Evolutionary conservation across 2,888 invertebrate genomes (phyloP).

Genomic region (Conchocele bisecta): DNA sequence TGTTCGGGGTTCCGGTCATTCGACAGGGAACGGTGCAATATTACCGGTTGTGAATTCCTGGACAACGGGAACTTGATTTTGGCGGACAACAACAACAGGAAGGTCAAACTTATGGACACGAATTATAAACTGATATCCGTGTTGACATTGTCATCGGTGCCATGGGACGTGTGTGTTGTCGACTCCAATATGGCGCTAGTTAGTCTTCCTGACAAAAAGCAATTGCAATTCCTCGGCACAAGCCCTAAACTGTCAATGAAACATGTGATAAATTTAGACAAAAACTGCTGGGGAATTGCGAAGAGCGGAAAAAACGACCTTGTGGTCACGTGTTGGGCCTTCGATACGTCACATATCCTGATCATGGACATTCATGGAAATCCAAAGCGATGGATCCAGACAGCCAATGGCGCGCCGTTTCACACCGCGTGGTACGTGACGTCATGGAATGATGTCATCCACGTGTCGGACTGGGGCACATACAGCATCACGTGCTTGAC

Average conservation of each 20-base stretch:
- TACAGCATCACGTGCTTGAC: conserved; percentile 34
- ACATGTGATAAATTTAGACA: conserved; percentile 26
- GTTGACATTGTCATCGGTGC: conserved; percentile 29
- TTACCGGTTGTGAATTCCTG: conserved; percentile 53
- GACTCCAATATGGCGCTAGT: conserved; percentile 36
- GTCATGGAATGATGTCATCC: conserved; percentile 30
- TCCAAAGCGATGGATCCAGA: conserved; percentile 21
- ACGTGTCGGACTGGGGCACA: conserved; percentile 55
- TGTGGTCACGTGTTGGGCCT: conserved; percentile 52
- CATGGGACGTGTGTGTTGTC: conserved; percentile 49
- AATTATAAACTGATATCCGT: conserved; percentile 50
- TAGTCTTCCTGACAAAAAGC: conserved; percentile 47
- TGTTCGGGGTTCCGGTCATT: conserved; percentile 50
- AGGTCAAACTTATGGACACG: conserved; percentile 49
- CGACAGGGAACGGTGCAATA: conserved; percentile 48
- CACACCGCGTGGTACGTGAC: conserved; percentile 52
- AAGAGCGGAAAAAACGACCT: conserved; percentile 9
- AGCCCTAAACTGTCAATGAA: conserved; percentile 25
- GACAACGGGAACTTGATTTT: conserved; percentile 44
- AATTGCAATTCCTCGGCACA: conserved; percentile 41
- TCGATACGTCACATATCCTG: conserved; percentile 37
- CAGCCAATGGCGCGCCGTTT: conserved; percentile 26
- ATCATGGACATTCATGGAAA: conserved; percentile 36
- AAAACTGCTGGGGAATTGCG: conserved; percentile 54
- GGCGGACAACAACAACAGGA: conserved; percentile 51